Base-by-base conservation (phyloP, 1,140 invertebrate genomes). In the Battus philenor region DNA sequence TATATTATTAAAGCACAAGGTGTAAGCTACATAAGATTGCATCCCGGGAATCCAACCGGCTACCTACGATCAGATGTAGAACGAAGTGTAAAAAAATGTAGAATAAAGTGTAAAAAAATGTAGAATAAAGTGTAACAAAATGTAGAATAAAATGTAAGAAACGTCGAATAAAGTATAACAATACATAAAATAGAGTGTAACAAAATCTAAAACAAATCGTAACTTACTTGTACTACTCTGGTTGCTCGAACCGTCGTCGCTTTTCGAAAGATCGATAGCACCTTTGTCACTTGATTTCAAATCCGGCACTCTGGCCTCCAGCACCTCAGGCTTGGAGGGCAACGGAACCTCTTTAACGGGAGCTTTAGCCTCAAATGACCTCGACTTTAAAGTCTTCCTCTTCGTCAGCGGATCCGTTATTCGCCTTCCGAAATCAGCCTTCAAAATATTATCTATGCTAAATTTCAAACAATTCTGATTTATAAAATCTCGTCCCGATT, bases 391-490 rank as follows among this genome's bases (percentile, higher is more conserved):
- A 34, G 45, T 66, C 47, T 80, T 91, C 41, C 90, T 87, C 49
- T 91, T 88, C 27, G 89, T 89, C 43, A 91, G 86, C 5, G 91
- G 90, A 78, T 92, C 90, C 1, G 91, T 92, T 6, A 93, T 91
- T 16, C 91, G 64, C 15, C 92, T 87, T 0, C 95, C 95, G 55
- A 97, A 97, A 71, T 96, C 94, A 0, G 94, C 94, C 71, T 95
- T 95, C 4, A 97, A 81, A 45, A 97, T 97, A 84, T 96, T 96
- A 66, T 96, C 95, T 80, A 97, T 97, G 54, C 94, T 96, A 85
- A 97, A 97, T 62, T 96, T 96, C 0, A 97, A 77, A 53, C 88
- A 89, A 6, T 87, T 86, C 46, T 91, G 91, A 56, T 91, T 91
- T 1, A 84, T 78, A 13, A 72, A 80, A 46, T 84, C 75, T 7